Conservation (phyloP, 2,888 invertebrate genomes). For the Monopis laevigella region DNA sequence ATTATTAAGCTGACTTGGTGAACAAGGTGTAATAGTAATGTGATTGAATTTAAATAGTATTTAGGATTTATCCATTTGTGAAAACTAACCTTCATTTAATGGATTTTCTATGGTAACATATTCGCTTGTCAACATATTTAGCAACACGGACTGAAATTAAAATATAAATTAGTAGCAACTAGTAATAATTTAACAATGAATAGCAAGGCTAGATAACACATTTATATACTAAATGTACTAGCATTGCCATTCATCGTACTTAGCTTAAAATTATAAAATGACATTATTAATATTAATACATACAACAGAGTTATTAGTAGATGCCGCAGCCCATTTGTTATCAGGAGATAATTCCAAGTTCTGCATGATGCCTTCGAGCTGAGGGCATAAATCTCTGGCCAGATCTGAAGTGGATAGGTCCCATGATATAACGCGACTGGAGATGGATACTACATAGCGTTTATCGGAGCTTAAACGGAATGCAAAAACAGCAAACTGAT, state of each 20-base stretch:
- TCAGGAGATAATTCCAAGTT: conserved; percentile 91
- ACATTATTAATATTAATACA: too few relatives aligned
- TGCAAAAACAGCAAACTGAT: conserved; percentile 96
- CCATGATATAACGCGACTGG: conserved; percentile 97
- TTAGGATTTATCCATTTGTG: too few relatives aligned
- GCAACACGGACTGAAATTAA: conserved; percentile 76
- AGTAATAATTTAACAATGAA: too few relatives aligned
- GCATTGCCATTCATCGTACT: too few relatives aligned
- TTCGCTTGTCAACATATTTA: conserved; percentile 95
- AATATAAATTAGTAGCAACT: too few relatives aligned
- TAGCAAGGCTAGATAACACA: too few relatives aligned
- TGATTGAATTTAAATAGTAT: too few relatives aligned
- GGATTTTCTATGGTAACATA: conserved; percentile 88
- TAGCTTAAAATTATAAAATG: too few relatives aligned
- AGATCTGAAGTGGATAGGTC: conserved; percentile 96
- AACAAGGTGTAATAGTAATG: too few relatives aligned
- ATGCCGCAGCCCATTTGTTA: conserved; percentile 95
- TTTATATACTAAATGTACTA: too few relatives aligned
- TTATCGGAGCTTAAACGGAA: conserved; percentile 90
- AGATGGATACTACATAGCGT: conserved; percentile 94
- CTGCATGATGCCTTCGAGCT: conserved; percentile 96
- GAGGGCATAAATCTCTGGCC: conserved; percentile 90
- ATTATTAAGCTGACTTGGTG: too few relatives aligned
- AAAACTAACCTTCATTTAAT: conserved; percentile 66
- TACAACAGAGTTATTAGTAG: conserved; percentile 94